phyloP scores from a whole-genome alignment of 2,888 invertebrate genomes.

The Thyatira batis region DNA sequence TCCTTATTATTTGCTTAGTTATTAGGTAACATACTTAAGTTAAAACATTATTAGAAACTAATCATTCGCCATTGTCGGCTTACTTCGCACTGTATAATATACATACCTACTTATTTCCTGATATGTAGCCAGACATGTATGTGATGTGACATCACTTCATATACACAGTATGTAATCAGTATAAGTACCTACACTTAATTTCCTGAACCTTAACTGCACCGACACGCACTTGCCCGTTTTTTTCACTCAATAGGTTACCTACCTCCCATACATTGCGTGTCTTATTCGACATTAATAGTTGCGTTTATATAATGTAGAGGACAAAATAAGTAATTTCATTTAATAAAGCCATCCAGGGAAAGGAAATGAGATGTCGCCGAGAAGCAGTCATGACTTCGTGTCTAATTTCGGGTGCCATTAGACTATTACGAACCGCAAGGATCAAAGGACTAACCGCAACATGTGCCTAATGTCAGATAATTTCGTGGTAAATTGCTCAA shows the following conservation, averaged over 20 bases:
- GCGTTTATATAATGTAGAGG: conserved; percentile 10
- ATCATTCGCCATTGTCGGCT: too few relatives aligned
- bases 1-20: too few relatives aligned
- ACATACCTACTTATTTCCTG: too few relatives aligned
- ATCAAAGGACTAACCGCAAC: conserved; percentile 36
- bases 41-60: too few relatives aligned
- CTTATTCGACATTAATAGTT: conserved; percentile 5
- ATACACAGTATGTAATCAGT: too few relatives aligned
- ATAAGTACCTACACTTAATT: not conserved
- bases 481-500: conserved; percentile 24
- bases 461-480: conserved; percentile 31
- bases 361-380: conserved; percentile 46
- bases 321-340: conserved; percentile 31
- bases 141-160: too few relatives aligned
- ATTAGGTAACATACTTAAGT: too few relatives aligned
- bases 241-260: not conserved
- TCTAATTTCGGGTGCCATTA: conserved; percentile 37
- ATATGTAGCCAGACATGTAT: too few relatives aligned
- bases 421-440: conserved; percentile 24
- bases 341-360: conserved; percentile 54
- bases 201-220: not conserved
- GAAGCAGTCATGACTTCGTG: conserved; percentile 15
- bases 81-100: too few relatives aligned
- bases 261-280: conserved; percentile 18
- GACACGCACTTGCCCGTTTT: not conserved